Conservation (phyloP, 1,140 invertebrate species). For the Brachionus plicatilis region DNA sequence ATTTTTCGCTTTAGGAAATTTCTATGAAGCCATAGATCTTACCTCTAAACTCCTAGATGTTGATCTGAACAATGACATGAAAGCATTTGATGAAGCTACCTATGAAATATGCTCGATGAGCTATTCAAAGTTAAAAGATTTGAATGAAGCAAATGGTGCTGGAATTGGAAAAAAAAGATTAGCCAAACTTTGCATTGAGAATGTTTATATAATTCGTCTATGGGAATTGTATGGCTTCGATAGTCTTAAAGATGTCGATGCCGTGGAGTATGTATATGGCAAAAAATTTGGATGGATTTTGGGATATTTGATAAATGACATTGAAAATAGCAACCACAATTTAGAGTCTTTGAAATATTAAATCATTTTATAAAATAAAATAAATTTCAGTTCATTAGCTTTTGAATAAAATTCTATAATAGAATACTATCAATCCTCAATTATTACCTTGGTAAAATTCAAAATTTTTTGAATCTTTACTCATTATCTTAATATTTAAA, state of each 20-base stretch:
- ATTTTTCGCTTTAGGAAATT: conserved; percentile 24
- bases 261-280: neutral
- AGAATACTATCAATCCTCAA: too few relatives aligned
- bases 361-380: too few relatives aligned
- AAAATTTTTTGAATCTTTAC: too few relatives aligned
- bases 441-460: too few relatives aligned
- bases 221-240: conserved; percentile 24
- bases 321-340: neutral
- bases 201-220: conserved; percentile 17
- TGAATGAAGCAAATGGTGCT: neutral
- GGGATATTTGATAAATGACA: conserved; percentile 1
- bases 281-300: conserved; percentile 24
- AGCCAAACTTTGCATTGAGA: neutral
- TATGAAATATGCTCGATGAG: conserved; percentile 35
- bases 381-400: too few relatives aligned
- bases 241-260: neutral
- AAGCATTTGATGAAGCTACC: neutral
- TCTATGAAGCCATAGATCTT: conserved; percentile 8
- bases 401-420: too few relatives aligned
- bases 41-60: neutral
- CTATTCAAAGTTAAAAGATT: neutral
- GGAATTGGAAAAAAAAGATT: conserved; percentile 12
- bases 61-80: neutral
- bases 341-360: neutral
- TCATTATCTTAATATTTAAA: too few relatives aligned